A percentile compares a stretch with the other conserved stretches of the same genome.
Evolutionary conservation across 2,888 invertebrate species (phyloP).

Genomic region (Drosophila kambysellisi): DNA sequence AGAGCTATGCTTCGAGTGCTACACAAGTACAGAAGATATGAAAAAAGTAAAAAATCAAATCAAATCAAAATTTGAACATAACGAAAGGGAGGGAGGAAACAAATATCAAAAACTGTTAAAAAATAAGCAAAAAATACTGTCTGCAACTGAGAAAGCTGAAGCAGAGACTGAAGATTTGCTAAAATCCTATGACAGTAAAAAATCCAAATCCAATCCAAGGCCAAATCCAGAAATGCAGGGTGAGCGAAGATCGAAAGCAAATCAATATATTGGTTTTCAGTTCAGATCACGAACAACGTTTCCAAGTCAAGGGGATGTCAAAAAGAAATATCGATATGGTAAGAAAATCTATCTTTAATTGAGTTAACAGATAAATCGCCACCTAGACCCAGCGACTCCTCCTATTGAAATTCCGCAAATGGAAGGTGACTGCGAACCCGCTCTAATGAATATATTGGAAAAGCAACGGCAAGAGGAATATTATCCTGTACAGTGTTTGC

Average conservation of each 20-base stretch:
- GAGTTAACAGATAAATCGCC: background rate
- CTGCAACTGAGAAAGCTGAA: background rate
- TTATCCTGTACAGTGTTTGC: slow-evolving; percentile 1
- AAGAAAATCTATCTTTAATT: background rate
- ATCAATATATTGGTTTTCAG: background rate
- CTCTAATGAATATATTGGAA: background rate
- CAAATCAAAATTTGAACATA: background rate
- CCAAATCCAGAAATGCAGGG: background rate
- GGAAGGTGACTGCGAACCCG: background rate
- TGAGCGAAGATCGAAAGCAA: background rate
- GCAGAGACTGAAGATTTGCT: background rate
- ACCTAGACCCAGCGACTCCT: background rate
- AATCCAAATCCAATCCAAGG: background rate
- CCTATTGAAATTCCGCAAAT: background rate
- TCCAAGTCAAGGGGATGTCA: background rate
- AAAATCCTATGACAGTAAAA: background rate
- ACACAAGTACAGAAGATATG: slow-evolving; percentile 13
- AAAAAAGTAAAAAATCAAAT: background rate
- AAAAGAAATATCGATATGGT: background rate
- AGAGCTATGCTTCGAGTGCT: background rate
- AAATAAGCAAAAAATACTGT: background rate
- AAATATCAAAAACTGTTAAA: background rate
- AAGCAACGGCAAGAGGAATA: background rate
- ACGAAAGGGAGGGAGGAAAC: background rate
- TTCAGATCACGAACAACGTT: background rate